Evolutionary conservation across 2,888 invertebrate species (phyloP), one percentile per base, ranked within the genome.

Genomic region (Spilarctia lutea): DNA sequence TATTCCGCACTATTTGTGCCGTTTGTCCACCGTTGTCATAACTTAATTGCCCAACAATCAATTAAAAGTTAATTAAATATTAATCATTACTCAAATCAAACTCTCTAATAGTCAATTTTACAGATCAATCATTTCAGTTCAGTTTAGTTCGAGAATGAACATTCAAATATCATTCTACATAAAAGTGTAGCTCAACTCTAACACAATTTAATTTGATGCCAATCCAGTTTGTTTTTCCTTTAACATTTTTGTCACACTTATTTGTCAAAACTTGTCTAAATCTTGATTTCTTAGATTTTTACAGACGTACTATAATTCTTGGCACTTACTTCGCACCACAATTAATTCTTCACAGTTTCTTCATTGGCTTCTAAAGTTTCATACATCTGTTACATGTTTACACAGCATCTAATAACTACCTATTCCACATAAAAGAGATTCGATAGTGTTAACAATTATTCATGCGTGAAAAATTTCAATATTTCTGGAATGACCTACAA

Each of bases 401-500:
- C 83, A 80, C 79, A 83, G 81, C 80, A 81, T 77, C 76, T 63
- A 85, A 81, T 80, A 79, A 83, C 80, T 83, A 82, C 77, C 79
- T 83, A 82, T 77, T 82, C 75, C 76, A 84, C 82, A 85, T 86
- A 82, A 87, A 87, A 86, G 85, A 82, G 81, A 81, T 85, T 85
- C 79, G 77, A 84, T 85, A 83, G 78, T 83, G 84, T 87, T 84
- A 84, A 83, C 83, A 85, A 85, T 88, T 85, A 86, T 85, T 86
- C 80, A 79, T 80, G 73, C 81, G 86, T 86, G 87, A 89, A 89
- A 90, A 88, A 79, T 82, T 76, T 85, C 88, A 89, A 88, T 89
- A 88, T 87, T 80, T 82, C 75, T 82, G 80, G 80, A 76, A 84
- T 89, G 87, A 90, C 86, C 89, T 82, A 89, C 83, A 89, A 88